Conservation (phyloP, 2,113 vertebrate species). For the Mus pahari region DNA sequence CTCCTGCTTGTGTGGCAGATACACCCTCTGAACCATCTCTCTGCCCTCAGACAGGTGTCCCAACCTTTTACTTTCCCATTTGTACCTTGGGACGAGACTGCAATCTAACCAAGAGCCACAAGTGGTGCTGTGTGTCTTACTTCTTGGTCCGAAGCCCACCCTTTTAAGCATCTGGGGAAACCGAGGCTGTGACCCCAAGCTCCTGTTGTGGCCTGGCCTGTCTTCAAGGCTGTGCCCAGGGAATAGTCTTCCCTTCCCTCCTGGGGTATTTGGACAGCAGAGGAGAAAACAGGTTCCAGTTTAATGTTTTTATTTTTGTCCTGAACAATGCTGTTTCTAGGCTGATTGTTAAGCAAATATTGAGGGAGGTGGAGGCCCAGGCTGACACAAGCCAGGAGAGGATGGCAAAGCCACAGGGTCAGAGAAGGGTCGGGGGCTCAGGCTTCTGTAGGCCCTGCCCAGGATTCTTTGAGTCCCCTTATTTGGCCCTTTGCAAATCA, state of each 20-base stretch:
- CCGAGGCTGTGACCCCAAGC: not conserved
- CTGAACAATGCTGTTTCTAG: slow-evolving; percentile 66
- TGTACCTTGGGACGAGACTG: not conserved
- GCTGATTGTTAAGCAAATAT: slow-evolving; percentile 78
- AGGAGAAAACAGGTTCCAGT: slow-evolving; percentile 30
- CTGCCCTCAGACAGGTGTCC: not conserved
- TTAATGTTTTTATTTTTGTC: slow-evolving; percentile 67
- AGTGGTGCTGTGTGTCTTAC: not conserved
- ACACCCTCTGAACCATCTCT: not conserved
- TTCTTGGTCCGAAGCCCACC: not conserved
- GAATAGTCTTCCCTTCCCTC: not conserved
- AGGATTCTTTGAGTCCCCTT: not conserved
- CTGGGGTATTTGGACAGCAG: slow-evolving; percentile 57
- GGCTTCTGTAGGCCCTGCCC: not conserved
- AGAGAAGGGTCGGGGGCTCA: not conserved
- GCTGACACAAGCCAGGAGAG: slow-evolving; percentile 10
- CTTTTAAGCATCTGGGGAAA: not conserved
- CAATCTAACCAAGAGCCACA: fast-evolving
- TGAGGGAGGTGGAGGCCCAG: slow-evolving; percentile 6
- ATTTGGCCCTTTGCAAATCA: not conserved
- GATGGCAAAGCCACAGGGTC: not conserved
- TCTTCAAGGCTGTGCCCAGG: not conserved
- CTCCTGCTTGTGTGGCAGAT: no score
- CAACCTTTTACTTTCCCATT: not conserved
- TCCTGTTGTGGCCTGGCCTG: not conserved